A percentile compares a stretch with the other conserved stretches of the same genome.
Evolutionary conservation across 2,888 invertebrate species (phyloP).

Genomic region (Meta bourneti): DNA sequence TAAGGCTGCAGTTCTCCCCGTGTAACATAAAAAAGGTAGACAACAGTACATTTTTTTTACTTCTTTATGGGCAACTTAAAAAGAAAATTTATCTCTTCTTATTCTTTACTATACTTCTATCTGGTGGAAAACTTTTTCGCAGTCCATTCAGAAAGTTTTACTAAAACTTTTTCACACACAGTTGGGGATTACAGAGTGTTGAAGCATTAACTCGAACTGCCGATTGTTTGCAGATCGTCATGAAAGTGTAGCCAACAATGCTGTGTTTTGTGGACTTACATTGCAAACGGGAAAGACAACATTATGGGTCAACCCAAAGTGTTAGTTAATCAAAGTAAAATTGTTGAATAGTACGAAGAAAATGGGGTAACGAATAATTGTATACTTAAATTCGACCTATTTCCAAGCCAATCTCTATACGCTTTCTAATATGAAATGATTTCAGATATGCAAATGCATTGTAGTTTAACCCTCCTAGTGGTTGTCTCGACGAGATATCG

Average conservation of each 20-base stretch:
- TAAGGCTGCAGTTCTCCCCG: not conserved
- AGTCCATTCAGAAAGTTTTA: not conserved
- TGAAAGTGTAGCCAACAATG: not conserved
- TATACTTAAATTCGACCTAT: too few species aligned
- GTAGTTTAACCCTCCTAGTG: too few species aligned
- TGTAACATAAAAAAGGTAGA: not conserved
- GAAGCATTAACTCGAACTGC: not conserved
- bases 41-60: not conserved
- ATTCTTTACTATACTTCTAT: slow-evolving; percentile 11
- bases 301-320: not conserved
- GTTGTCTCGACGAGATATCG: too few species aligned
- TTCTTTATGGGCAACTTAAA: not conserved
- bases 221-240: not conserved
- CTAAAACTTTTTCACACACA: not conserved
- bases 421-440: too few species aligned
- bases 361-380: too few species aligned
- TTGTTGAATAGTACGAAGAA: too few species aligned
- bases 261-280: not conserved
- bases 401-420: too few species aligned
- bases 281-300: not conserved
- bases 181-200: not conserved
- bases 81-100: slow-evolving; percentile 12
- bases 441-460: too few species aligned
- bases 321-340: too few species aligned
- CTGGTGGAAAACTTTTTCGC: not conserved